Evolutionary conservation across 2,888 invertebrate genomes (phyloP), one percentile per base, ranked within the genome.

Genomic region (Chloroclysta siterata): DNA sequence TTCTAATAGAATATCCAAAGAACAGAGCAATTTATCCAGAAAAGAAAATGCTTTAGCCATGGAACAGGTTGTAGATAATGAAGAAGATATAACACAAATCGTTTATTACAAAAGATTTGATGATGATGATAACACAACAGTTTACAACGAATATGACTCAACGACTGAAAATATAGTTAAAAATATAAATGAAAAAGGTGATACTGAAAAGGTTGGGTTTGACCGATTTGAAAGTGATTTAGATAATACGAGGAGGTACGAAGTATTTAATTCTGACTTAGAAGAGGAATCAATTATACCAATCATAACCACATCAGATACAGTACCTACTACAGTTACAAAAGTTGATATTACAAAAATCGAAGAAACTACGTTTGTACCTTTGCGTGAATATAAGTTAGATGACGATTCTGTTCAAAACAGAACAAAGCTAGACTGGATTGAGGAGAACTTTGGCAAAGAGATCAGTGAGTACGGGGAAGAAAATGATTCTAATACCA

Each of bases 401-500:
- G 65, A 65, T 14, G 52, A 58, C 22, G 63, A 68, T 0, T 52
- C 60, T 0, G 14, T 14, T 5, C 39, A 54, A 0, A 66, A 65
- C n/a, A 66, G 68, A 42, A 52, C 68, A 10, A 68, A 70, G 50
- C 15, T 78, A 14, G 79, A 83, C 57, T 84, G 83, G 83, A 70
- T 83, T 2, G 82, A 82, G 48, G 81, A 80, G 60, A 76, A 77
- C 41, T 79, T 81, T 41, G 80, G 79, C 1, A 76, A 72, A 53
- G 77, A 81, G 48, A 69, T 69, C 5, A 72, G 58, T 56, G 66
- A 75, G 42, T 58, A 65, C n/a, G 68, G 61, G 4, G 54, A 57
- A 15, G 47, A 55, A n/a, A 66, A 51, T 10, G 7, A 29, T 36
- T 36, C 46, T 15, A 42, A 55, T 51, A 50, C 48, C 7, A 50